A percentile compares a stretch with the other conserved stretches of the same genome.
Evolutionary conservation across 2,797 vertebrate species (phyloP).

Genomic region (Mus minutoides): DNA sequence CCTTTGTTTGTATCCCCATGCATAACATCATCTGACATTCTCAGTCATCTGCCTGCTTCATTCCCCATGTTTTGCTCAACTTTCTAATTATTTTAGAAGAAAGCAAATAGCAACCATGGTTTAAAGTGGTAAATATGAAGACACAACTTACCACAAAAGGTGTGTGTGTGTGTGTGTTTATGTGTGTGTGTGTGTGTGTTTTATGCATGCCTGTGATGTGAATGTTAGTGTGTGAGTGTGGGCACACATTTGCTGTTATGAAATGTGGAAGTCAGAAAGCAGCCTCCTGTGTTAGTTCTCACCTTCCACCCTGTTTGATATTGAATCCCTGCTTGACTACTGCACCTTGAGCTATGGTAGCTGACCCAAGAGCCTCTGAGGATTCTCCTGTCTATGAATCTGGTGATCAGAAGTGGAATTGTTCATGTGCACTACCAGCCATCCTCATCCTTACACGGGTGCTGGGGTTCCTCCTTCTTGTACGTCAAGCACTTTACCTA

Average conservation of each 20-base stretch:
- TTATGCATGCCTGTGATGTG: background rate
- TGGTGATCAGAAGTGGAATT: background rate
- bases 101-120: background rate
- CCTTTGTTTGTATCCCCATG: background rate
- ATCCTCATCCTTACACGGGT: background rate
- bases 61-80: conserved; percentile 14
- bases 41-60: background rate
- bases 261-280: background rate
- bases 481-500: background rate
- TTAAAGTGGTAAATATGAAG: background rate
- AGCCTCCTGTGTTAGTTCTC: background rate
- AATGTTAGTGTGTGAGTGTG: background rate
- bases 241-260: background rate
- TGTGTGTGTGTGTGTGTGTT: background rate
- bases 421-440: background rate
- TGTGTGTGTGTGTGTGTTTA: background rate
- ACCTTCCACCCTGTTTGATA: background rate
- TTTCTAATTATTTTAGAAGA: conserved; percentile 57
- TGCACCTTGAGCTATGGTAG: background rate
- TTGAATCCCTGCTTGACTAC: background rate
- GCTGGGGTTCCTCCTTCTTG: background rate
- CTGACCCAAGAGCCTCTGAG: background rate
- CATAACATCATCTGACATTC: background rate
- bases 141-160: background rate
- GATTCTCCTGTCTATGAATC: background rate